A percentile compares a stretch with the other conserved stretches of the same genome.
phyloP scores from a whole-genome alignment of 2,888 invertebrate genomes.

The Eupithecia pulchellata region DNA sequence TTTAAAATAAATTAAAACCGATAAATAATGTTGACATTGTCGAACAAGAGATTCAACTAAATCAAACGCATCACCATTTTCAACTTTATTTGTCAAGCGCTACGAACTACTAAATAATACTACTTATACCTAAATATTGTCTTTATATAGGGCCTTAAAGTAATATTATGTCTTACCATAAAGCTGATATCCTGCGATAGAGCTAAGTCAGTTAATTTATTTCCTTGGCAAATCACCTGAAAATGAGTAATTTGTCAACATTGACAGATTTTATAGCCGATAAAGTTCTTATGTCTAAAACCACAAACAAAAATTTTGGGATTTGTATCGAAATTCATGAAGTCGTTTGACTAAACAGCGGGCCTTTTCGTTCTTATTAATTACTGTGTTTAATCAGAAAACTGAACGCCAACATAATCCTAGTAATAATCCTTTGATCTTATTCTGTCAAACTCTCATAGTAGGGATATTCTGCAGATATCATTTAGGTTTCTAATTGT shows the following conservation, averaged over 20 bases:
- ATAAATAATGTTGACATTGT: too few species aligned
- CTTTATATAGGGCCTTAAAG: too few species aligned
- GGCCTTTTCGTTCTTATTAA: background rate
- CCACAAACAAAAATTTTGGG: background rate
- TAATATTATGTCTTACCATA: too few species aligned
- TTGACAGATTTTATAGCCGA: background rate
- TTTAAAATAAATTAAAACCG: too few species aligned
- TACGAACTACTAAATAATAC: too few species aligned
- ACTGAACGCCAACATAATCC: background rate
- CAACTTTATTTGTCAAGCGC: too few species aligned
- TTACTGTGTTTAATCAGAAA: conserved; percentile 4
- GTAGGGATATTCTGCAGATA: background rate
- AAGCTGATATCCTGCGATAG: background rate
- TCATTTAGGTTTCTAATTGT: background rate
- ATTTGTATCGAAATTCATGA: background rate
- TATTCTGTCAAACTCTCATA: background rate
- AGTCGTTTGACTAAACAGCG: background rate
- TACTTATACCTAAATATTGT: too few species aligned
- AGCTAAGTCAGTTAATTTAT: background rate
- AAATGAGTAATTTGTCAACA: background rate
- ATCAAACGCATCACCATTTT: too few species aligned
- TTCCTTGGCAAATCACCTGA: background rate
- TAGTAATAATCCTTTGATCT: background rate
- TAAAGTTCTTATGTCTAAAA: too few species aligned
- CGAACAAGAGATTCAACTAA: too few species aligned